These are phyloP conservation scores for Montipora efflorescens DNA, from an alignment of 64 coral and sea anemone genomes.

Conservation along the genomic window DNA sequence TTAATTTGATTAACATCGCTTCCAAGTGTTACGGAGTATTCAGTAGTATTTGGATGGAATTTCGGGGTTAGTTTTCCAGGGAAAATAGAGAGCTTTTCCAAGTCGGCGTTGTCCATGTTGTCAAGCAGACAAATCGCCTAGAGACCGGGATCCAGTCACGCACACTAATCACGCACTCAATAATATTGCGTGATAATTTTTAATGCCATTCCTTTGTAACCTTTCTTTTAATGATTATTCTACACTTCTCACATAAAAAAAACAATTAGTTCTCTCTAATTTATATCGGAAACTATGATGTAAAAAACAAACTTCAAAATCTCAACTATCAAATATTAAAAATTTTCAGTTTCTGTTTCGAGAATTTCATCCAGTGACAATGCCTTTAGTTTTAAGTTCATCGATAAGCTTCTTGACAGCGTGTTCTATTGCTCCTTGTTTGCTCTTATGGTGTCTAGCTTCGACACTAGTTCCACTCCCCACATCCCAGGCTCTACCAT, in stretches of 20 bases:
- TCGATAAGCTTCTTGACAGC: constrained; percentile 7
- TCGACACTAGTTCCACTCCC: constrained; percentile 31
- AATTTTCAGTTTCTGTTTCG: background rate
- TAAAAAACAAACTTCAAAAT: no score
- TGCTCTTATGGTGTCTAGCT: constrained; percentile 2
- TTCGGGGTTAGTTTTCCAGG: constrained; percentile 90
- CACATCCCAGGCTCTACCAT: constrained; percentile 1
- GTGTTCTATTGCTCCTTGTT: constrained; percentile 21
- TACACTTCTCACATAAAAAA: no score
- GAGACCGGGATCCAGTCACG: background rate
- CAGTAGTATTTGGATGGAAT: constrained; percentile 84
- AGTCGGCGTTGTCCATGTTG: constrained; percentile 94
- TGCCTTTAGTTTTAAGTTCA: background rate
- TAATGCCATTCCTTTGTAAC: no score
- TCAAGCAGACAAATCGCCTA: background rate
- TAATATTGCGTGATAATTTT: background rate
- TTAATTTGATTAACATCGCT: constrained; percentile 93
- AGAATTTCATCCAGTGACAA: background rate
- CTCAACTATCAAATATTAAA: no score
- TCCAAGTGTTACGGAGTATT: constrained; percentile 87
- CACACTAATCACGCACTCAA: background rate
- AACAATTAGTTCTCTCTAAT: no score
- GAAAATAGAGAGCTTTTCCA: constrained; percentile 83
- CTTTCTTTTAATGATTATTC: no score
- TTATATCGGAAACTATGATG: no score